These are phyloP conservation scores for Umimayanthus chanpuru DNA, from an alignment of 92 coral and sea anemone genomes.

Conservation along the genomic window DNA sequence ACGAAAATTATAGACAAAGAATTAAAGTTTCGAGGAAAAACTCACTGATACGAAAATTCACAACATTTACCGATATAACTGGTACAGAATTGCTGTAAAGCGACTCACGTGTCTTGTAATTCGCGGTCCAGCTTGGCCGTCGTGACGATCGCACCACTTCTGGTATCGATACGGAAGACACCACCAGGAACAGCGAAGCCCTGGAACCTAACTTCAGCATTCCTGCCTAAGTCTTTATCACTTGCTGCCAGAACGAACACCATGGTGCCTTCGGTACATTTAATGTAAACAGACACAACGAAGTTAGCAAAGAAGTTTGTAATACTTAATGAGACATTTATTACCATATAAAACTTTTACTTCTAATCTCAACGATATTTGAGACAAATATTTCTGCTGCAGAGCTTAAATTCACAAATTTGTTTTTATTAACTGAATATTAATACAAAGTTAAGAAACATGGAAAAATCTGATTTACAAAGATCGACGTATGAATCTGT, in stretches of 20 bases:
- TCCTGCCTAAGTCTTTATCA: conserved; percentile 64
- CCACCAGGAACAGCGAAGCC: conserved; percentile 70
- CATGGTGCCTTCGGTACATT: conserved; percentile 55
- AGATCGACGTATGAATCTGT: no score
- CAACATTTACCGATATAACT: neutral
- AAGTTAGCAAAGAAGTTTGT: neutral
- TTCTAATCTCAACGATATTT: no score
- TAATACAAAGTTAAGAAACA: no score
- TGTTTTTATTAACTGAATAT: no score
- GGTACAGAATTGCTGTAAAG: neutral
- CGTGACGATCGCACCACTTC: conserved; percentile 58
- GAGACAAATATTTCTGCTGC: no score
- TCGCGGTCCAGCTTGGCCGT: conserved; percentile 56
- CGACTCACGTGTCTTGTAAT: conserved; percentile 40
- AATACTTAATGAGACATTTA: neutral
- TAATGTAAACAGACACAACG: no score
- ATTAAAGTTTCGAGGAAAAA: neutral
- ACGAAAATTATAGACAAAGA: neutral
- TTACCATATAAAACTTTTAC: neutral
- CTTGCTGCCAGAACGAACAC: conserved; percentile 62
- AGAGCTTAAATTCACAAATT: no score
- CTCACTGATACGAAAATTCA: neutral
- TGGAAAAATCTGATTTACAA: no score
- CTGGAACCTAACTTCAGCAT: conserved; percentile 56
- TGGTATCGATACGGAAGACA: conserved; percentile 53